Conservation (phyloP, 1,140 invertebrate genomes). For the Dryas iulia region DNA sequence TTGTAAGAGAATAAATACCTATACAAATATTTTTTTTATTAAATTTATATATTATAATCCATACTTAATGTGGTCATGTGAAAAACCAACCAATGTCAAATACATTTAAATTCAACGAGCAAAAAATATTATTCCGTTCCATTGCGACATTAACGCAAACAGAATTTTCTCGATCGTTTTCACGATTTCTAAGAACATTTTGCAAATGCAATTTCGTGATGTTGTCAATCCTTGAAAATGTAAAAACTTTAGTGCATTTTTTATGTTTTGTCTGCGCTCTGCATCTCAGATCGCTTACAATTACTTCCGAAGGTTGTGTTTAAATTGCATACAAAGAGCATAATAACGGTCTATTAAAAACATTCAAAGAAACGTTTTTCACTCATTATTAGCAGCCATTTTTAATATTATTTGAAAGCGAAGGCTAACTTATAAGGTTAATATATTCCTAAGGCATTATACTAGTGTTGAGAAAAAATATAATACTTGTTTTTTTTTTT, state of each 20-base stretch:
- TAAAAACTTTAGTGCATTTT: neutral
- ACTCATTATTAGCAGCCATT: slow-evolving; percentile 9
- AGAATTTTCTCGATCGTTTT: neutral
- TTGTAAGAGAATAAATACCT: too few relatives aligned
- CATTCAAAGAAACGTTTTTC: slow-evolving; percentile 27
- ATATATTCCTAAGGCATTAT: neutral
- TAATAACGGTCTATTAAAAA: slow-evolving; percentile 27
- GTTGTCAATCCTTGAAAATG: slow-evolving; percentile 7
- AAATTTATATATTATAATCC: too few relatives aligned
- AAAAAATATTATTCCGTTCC: neutral
- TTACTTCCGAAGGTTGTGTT: slow-evolving; percentile 28
- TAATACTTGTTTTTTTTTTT: neutral
- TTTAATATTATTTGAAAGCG: slow-evolving; percentile 20
- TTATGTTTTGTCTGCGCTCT: neutral
- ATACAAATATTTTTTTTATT: too few relatives aligned
- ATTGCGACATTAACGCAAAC: neutral
- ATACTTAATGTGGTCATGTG: too few relatives aligned
- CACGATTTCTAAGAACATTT: neutral
- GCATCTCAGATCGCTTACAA: slow-evolving; percentile 22
- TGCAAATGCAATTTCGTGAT: neutral
- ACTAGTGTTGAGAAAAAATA: neutral
- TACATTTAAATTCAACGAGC: neutral
- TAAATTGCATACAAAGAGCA: slow-evolving; percentile 23
- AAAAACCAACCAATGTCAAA: neutral
- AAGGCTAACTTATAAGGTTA: slow-evolving; percentile 3